Base-by-base conservation (phyloP, 1,140 invertebrate species). In the Leptinotarsa lineolata region DNA sequence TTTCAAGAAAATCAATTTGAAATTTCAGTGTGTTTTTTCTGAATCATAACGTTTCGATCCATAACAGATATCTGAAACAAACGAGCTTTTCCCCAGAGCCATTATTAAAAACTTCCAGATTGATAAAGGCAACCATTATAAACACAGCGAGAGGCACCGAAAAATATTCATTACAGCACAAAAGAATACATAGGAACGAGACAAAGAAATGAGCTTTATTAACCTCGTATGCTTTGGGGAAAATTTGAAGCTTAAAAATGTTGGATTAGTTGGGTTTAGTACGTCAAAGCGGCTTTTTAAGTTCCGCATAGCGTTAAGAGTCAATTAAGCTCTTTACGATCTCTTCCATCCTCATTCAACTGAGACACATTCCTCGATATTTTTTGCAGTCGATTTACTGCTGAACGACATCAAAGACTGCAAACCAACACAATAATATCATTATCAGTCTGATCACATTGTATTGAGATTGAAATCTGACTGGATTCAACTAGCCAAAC, bases 111-210 rank as follows among this genome's bases (percentile, higher is more conserved):
- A 54, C 48, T 54, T 54, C 4, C 48, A 54, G 15, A 54, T 54
- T 54, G 48, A 54, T 54, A 54, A 54, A 15, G 5, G 48, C 48
- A 54, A 8, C 48, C 48, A 54, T 54, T 15, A 54, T 54, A 18
- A 54, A 13, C 15, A 54, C 48, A 16, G 48, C 3, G 2, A 54
- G 15, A 54, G 48, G 48, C 48, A n/a, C 48, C 6, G 48, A 54
- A 54, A 54, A 54, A 54, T 54, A 54, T 54, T 54, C 48, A 54
- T 54, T 54, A 54, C 48, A n/a, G n/a, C 16, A 54, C 48, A 54
- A 54, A 54, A 54, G 48, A 18, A 54, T 54, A 54, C 48, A 15
- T 54, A 54, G 4, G n/a, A 54, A 54, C 15, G 4, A 13, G 15
- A 54, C 48, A 54, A 54, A 15, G 48, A 54, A 54, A 54, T 54